Conservation (phyloP, 2,113 vertebrate species). For the Alethe castanea region DNA sequence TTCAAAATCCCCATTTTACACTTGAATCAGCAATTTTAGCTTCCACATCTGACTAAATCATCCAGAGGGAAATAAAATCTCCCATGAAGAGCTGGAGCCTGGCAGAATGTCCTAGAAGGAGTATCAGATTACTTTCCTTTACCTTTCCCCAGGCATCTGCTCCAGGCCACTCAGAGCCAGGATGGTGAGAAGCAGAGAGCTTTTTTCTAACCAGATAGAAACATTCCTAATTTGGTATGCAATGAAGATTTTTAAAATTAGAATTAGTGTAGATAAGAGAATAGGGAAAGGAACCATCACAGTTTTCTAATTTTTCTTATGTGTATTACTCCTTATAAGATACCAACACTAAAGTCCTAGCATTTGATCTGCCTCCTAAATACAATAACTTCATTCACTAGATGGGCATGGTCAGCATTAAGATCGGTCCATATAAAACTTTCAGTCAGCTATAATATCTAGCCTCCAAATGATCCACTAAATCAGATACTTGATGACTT, state of each 20-base stretch:
- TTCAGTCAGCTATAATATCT: neutral
- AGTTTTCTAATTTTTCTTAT: neutral
- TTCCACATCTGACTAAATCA: neutral
- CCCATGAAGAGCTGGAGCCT: neutral
- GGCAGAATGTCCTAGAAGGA: neutral
- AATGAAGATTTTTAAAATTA: neutral
- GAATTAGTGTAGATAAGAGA: neutral
- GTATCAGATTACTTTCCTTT: neutral
- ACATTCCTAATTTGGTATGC: neutral
- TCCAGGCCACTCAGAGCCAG: neutral
- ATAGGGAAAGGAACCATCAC: neutral
- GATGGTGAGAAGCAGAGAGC: neutral
- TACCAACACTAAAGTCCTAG: neutral
- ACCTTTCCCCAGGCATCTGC: neutral
- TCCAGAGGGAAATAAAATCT: neutral
- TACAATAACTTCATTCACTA: neutral
- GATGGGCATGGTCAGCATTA: neutral
- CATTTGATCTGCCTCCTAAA: neutral
- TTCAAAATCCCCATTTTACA: slow-evolving; percentile 17
- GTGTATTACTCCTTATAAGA: neutral
- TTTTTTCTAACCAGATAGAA: neutral
- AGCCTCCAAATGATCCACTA: neutral
- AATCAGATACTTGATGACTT: neutral
- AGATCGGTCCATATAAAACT: neutral
- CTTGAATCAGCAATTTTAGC: neutral